Base-by-base conservation (phyloP, 2,888 invertebrate species). In the Rhagophthalmus giganteus region DNA sequence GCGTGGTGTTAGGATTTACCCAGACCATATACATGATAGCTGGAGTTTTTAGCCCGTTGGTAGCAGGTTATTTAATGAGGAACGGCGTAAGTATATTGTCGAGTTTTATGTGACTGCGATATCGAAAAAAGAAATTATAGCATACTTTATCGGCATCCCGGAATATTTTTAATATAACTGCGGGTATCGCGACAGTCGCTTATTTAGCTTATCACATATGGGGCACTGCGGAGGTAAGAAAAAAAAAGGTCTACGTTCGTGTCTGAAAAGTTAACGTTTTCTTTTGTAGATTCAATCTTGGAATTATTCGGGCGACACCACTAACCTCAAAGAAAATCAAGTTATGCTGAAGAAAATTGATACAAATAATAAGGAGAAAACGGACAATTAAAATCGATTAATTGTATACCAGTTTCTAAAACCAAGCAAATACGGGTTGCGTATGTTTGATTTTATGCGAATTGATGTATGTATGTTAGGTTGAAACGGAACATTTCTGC, bases 21-120 rank as follows among this genome's bases (percentile, higher is more conserved):
- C 86, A 86, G 74, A 86, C 86, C 10, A 85, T 86, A 61, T 86
- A 86, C 70, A 86, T 86, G 86, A 80, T 83, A 7, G 86, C 86
- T 15, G 85, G 85, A 62, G 86, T 86, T 65, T 65, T 86, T 25
- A 85, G 85, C 37, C 86, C 86, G 0, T 69, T 85, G 45, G 81
- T 79, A 11, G 81, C 83, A 57, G 85, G 85, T 55, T 73, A 80
- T 54, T 72, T 86, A 47, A 78, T 84, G 14, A 74, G 80, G 58
- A 75, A 81, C 55, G 79, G 79, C 66, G 85, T 82, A 70, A 78
- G 75, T 11, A 20, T 5, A 5, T 20, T 7, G 3, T 20, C 7
- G 7, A 20, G 7, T 20, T 20, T 5, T 5, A 20, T n/a, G n/a
- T n/a, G n/a, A n/a, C n/a, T n/a, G n/a, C n/a, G n/a, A n/a, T n/a